A percentile compares a stretch with the other conserved stretches of the same genome.
Evolutionary conservation across 2,888 invertebrate genomes (phyloP).

Genomic region (Ypsolopha scabrella): DNA sequence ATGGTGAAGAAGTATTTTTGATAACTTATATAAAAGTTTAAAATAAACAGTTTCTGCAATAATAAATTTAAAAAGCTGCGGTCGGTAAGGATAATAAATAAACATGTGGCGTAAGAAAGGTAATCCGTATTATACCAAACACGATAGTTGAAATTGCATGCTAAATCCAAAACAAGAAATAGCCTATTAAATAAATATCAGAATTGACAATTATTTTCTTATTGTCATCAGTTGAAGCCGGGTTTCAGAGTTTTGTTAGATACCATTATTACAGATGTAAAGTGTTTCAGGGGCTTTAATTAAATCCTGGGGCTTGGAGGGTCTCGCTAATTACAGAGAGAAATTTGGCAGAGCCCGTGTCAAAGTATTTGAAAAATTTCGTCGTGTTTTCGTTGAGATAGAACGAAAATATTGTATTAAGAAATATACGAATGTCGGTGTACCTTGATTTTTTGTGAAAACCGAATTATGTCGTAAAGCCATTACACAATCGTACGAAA

Average conservation of each 20-base stretch:
- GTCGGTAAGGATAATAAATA: too few species aligned
- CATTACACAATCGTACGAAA: too few species aligned
- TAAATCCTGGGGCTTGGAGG: conserved; percentile 36
- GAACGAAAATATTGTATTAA: not conserved
- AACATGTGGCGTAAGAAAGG: too few species aligned
- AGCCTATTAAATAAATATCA: conserved; percentile 9
- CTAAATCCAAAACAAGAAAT: not conserved
- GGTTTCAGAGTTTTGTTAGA: conserved; percentile 30
- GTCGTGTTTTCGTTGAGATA: conserved; percentile 11
- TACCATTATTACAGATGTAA: conserved; percentile 51
- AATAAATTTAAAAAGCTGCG: too few species aligned
- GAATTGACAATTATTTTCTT: conserved; percentile 23
- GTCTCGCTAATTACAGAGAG: conserved; percentile 40
- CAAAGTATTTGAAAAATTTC: conserved; percentile 31
- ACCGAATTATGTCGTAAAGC: too few species aligned
- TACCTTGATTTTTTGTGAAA: too few species aligned
- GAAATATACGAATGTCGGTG: too few species aligned
- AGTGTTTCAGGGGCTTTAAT: conserved; percentile 46
- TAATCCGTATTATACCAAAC: too few species aligned
- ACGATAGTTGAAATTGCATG: too few species aligned
- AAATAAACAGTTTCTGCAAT: too few species aligned
- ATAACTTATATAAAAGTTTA: too few species aligned
- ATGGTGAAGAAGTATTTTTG: too few species aligned
- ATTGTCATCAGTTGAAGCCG: conserved; percentile 29
- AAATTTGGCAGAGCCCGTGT: conserved; percentile 19